Conservation (phyloP, 2,113 vertebrate genomes). For the Sporophila hypoxantha region DNA sequence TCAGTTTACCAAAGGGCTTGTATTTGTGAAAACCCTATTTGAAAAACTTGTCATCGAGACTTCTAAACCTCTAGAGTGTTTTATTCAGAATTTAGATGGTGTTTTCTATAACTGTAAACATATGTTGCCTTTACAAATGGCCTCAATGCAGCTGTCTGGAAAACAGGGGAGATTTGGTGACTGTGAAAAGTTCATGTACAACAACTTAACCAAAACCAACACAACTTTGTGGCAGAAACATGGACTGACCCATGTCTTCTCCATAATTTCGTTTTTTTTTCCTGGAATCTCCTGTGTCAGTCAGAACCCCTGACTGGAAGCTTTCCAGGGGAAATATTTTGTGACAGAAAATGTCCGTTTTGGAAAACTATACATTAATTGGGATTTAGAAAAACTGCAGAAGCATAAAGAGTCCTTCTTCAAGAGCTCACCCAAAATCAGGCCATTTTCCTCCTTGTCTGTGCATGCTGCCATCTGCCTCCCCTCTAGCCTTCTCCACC, state of each 20-base stretch:
- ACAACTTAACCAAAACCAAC: not conserved
- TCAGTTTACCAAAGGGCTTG: not conserved
- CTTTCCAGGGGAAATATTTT: not conserved
- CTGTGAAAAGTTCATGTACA: not conserved
- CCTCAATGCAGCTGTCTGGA: not conserved
- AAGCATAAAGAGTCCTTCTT: not conserved
- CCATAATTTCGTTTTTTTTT: not conserved
- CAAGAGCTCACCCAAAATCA: not conserved
- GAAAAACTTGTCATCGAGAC: not conserved
- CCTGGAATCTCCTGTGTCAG: not conserved
- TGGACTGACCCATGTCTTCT: not conserved
- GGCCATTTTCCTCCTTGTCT: not conserved
- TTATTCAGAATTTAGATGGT: not conserved
- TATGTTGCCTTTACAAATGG: not conserved
- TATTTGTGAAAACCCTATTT: not conserved
- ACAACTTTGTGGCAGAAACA: not conserved
- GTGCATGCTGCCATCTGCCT: not conserved
- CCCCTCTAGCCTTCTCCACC: not conserved
- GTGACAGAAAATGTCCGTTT: not conserved
- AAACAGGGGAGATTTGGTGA: rapidly evolving
- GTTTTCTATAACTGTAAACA: not conserved
- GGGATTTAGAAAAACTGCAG: not conserved
- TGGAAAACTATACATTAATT: not conserved
- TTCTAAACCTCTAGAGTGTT: not conserved
- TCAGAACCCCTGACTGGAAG: not conserved